Conservation (phyloP, 2,797 vertebrate species). For the Lithobates sylvaticus region DNA sequence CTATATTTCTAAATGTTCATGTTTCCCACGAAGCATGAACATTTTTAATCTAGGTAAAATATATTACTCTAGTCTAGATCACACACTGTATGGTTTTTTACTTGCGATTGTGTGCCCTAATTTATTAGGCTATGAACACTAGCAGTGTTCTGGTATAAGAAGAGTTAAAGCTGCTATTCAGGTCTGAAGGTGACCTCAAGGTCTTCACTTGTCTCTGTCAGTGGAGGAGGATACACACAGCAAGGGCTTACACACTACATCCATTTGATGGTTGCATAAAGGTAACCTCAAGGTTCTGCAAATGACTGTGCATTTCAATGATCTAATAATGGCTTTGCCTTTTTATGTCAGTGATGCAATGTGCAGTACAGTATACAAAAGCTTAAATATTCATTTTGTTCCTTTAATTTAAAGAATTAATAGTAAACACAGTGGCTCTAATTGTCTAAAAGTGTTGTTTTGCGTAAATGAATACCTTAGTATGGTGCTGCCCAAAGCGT, state of each 20-base stretch:
- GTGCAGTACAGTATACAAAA: too few species aligned
- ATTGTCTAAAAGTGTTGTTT: too few species aligned
- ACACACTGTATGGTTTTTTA: background rate
- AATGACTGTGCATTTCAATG: background rate
- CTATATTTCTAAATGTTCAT: too few species aligned
- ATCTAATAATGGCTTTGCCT: background rate
- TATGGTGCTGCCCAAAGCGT: too few species aligned
- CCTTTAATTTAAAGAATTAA: too few species aligned
- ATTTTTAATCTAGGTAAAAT: background rate
- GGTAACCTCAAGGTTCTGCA: conserved; percentile 34
- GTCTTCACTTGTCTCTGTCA: background rate
- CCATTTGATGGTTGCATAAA: conserved; percentile 21
- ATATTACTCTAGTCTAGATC: background rate
- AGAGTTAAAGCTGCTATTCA: conserved; percentile 7
- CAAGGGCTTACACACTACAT: background rate
- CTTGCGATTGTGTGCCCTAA: background rate
- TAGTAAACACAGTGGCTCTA: too few species aligned
- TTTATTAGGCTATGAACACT: background rate
- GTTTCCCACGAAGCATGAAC: background rate
- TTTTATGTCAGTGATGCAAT: too few species aligned
- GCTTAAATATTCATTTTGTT: too few species aligned
- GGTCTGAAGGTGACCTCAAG: conserved; percentile 29
- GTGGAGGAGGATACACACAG: conserved; percentile 15
- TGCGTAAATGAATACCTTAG: too few species aligned
- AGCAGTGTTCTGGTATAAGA: background rate